Base-by-base conservation (phyloP, 2,113 vertebrate species). In the Passer domesticus region DNA sequence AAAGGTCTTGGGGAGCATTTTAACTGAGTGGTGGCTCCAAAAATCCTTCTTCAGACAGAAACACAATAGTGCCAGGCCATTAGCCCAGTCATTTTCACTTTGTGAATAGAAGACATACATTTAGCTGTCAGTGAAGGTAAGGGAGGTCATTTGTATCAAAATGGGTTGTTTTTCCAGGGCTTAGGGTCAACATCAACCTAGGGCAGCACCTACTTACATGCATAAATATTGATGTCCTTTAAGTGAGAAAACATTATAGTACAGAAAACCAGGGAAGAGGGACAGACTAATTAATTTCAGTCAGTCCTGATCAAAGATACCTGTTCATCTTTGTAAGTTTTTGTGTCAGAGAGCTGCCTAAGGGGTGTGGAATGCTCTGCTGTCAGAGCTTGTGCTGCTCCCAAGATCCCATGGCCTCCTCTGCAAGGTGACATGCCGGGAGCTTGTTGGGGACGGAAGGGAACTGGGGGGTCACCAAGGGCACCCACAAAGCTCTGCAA, bases 391-490 rank as follows among this genome's bases (percentile, higher is more conserved):
- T 4, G 50, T 47, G 62, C 59, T 68, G 33, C 33, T 73, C 27
- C 72, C 47, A 35, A 31, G 14, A 41, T 37, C 43, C 49, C 35
- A 19, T 5, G 56, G 16, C 21, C 16, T 85, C 7, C 31, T 31
- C 64, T 64, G 47, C 11, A 2, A 44, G 31, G 33, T 0, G 0
- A 13, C 27, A 4, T 23, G 1, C 25, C 30, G 30, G 22, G 43
- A 87, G 37, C 1, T 1, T 59, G 27, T 10, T 53, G 30, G 41
- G 56, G 23, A n/a, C 52, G 43, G 73, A n/a, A 58, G 47, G 46
- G 22, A 73, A 15, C 19, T 1, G 1, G 6, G 14, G 1, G 1
- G 15, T 49, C 37, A 35, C 60, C 28, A 24, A 22, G 41, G n/a
- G 23, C 27, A 82, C 15, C 31, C 21, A 21, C 28, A 14, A 82